phyloP scores from a whole-genome alignment of 1,140 invertebrate species.

The Magallana angulata region DNA sequence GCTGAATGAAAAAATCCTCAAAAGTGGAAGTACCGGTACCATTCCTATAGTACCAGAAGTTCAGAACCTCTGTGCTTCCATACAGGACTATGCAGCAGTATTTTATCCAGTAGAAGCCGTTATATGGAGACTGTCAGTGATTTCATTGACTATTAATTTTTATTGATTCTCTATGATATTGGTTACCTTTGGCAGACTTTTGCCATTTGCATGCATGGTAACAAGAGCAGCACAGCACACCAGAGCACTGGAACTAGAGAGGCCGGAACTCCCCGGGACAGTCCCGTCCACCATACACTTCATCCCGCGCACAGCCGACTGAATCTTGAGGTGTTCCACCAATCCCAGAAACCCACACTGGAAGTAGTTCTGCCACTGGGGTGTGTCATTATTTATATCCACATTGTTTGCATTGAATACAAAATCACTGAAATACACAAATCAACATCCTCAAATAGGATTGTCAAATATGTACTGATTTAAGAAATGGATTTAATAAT shows the following conservation, averaged over 20 bases:
- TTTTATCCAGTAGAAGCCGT: no score
- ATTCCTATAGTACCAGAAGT: no score
- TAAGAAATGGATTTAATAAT: no score
- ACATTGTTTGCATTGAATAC: constrained; percentile 77
- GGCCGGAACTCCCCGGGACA: constrained; percentile 93
- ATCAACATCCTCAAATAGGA: no score
- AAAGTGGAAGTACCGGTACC: no score
- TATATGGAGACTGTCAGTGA: no score
- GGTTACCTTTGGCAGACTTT: constrained; percentile 73
- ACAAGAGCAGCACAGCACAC: constrained; percentile 94
- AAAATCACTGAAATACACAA: constrained; percentile 64
- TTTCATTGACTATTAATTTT: no score
- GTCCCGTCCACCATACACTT: constrained; percentile 89
- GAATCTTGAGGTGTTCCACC: constrained; percentile 65
- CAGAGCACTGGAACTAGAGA: constrained; percentile 98
- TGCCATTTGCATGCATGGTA: constrained; percentile 86
- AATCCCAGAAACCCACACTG: constrained; percentile 94
- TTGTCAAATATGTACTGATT: no score
- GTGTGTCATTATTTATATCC: constrained; percentile 79
- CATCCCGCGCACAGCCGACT: constrained; percentile 82
- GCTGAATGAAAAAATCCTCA: no score
- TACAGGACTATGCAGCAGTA: no score
- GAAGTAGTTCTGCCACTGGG: constrained; percentile 96
- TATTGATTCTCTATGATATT: no score
- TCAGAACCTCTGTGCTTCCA: no score